Evolutionary conservation across 1,140 invertebrate species (phyloP).

Genomic region (Brachionus asplanchnoidis): DNA sequence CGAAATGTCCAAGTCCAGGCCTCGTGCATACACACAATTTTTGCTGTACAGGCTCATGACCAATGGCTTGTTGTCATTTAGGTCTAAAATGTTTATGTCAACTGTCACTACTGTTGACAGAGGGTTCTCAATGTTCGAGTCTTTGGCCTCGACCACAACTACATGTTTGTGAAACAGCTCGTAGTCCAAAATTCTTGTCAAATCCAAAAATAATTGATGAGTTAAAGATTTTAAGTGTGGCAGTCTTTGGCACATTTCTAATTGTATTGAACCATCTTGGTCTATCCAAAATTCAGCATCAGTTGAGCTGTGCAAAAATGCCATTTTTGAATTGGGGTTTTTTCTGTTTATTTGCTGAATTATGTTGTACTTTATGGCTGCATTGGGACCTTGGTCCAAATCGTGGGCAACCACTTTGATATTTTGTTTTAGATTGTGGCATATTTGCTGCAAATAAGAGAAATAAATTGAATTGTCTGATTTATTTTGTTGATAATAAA

Average conservation of each 20-base stretch:
- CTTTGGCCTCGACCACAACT: conserved; percentile 13
- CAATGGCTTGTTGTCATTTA: conserved; percentile 19
- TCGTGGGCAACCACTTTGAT: not conserved
- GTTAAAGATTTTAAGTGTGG: not conserved
- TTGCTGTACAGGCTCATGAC: not conserved
- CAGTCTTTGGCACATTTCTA: not conserved
- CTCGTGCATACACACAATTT: not conserved
- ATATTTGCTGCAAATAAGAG: not conserved
- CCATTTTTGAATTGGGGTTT: not conserved
- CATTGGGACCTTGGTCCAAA: not conserved
- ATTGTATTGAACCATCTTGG: not conserved
- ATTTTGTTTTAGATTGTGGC: not conserved
- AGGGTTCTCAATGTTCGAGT: not conserved
- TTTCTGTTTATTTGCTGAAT: conserved; percentile 23
- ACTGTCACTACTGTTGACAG: conserved; percentile 12
- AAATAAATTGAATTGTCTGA: not conserved
- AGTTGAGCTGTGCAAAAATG: not conserved
- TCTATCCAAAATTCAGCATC: conserved; percentile 8
- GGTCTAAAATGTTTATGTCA: not conserved
- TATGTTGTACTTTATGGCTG: not conserved
- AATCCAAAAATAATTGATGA: not conserved
- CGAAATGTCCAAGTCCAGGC: not conserved
- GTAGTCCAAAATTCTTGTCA: not conserved
- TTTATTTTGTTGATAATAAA: not conserved
- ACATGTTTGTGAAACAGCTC: conserved; percentile 9